Base-by-base conservation (phyloP, 2,797 vertebrate genomes). In the Tragelaphus oryx region DNA sequence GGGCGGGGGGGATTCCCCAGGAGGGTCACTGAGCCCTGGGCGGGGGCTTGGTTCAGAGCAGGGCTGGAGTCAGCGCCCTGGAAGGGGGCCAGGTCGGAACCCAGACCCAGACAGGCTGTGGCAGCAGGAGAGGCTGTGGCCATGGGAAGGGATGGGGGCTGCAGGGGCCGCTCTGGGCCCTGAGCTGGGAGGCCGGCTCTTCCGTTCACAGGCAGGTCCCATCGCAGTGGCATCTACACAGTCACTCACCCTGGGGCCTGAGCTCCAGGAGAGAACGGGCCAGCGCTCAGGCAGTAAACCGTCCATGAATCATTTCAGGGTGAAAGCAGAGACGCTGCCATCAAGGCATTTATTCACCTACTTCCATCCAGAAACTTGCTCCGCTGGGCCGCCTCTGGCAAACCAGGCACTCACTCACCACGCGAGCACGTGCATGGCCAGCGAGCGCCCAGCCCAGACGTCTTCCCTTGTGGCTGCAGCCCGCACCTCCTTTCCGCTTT, bases 371-470 rank as follows among this genome's bases (percentile, higher is more conserved):
- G n/a, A 91, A n/a, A 11, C 20, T 4, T 0, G 14, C 52, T 13
- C 7, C 24, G 0, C 0, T 8, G 8, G 83, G 9, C 46, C 59
- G 30, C 14, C 10, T 20, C 26, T 10, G 8, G 0, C 46, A 79
- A n/a, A n/a, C 59, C 52, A 78, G 41, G 37, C 4, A 9, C 52
- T 28, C 33, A 48, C 30, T 12, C 18, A 41, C n/a, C 6, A 5
- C 1, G 2, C 13, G 2, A 16, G 24, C 13, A 13, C 0, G 0
- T 24, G 14, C 5, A 6, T 16, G 24, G 28, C 9, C 12, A 3
- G 50, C 30, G 4, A 44, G 22, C 14, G 4, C 30, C 4, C 44
- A 54, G 44, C 26, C 54, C 2, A 0, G 20, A 13, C 4, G 16
- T 13, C 60, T 71, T 26, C 46, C 54, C 12, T 41, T 0, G 26